A percentile compares a stretch with the other conserved stretches of the same genome.
Conservation (phyloP, 2,113 vertebrate genomes). For the Amphiprion ocellaris region DNA sequence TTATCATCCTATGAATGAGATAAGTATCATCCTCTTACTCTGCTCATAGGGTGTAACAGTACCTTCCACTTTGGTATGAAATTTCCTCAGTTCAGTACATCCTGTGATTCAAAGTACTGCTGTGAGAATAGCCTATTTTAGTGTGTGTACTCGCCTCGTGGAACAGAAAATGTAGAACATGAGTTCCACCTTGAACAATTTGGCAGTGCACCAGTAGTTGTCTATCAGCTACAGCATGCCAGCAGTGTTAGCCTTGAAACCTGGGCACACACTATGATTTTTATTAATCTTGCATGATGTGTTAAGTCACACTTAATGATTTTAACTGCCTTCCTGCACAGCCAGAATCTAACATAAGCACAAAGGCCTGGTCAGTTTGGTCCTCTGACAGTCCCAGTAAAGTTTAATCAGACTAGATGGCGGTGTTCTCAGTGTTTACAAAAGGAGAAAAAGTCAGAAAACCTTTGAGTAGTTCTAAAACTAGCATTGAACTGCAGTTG, state of each 20-base stretch:
- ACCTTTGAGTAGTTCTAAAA: background rate
- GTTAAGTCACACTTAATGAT: background rate
- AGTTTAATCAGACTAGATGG: background rate
- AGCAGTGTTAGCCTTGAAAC: background rate
- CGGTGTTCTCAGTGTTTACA: no score
- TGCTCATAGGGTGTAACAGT: background rate
- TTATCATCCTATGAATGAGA: background rate
- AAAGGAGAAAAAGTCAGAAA: background rate
- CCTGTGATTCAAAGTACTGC: background rate
- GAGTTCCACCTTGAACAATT: background rate
- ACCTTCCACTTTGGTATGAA: background rate
- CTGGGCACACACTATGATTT: background rate
- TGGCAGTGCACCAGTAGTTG: slow-evolving; percentile 4
- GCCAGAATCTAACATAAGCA: background rate
- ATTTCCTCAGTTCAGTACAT: background rate
- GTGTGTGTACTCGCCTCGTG: background rate
- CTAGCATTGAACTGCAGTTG: background rate
- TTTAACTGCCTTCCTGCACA: background rate
- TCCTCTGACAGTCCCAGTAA: background rate
- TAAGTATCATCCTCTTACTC: background rate
- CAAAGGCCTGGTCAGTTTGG: background rate
- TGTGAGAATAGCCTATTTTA: background rate
- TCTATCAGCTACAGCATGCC: background rate
- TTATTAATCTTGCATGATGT: background rate
- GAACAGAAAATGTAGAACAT: background rate